phyloP scores from a whole-genome alignment of 2,113 vertebrate genomes.

The Mustela nigripes region DNA sequence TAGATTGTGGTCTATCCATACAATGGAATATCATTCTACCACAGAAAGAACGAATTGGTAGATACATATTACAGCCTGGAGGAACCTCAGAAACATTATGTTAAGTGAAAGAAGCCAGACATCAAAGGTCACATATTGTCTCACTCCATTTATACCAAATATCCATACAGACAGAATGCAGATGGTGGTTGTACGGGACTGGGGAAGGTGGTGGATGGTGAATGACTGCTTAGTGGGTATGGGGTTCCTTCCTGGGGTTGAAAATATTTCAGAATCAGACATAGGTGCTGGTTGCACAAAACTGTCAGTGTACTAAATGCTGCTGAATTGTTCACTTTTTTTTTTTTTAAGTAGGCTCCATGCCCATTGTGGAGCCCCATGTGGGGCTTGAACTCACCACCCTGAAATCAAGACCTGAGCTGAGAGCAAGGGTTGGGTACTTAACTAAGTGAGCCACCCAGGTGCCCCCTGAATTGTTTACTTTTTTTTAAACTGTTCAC shows the following conservation, averaged over 20 bases:
- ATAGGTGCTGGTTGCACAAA: background rate
- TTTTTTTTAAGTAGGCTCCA: background rate
- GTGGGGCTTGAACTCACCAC: background rate
- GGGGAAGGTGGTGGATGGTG: no score
- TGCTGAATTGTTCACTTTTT: background rate
- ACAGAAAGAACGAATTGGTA: background rate
- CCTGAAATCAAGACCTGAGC: background rate
- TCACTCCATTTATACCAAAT: background rate
- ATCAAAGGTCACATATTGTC: background rate
- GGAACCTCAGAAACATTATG: background rate
- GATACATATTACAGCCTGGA: background rate
- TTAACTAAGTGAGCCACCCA: no score
- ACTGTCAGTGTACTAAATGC: background rate
- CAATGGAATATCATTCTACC: background rate
- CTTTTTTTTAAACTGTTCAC: no score
- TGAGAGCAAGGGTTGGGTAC: no score
- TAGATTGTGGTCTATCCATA: background rate
- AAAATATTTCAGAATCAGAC: background rate
- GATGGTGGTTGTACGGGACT: background rate
- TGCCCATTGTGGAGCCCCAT: background rate
- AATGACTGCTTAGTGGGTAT: background rate
- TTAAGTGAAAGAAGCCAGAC: background rate
- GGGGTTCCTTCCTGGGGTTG: background rate
- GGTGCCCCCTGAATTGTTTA: no score
- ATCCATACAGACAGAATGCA: background rate